Conservation (phyloP, 1,140 invertebrate species). For the Tetramorium alpestre region DNA sequence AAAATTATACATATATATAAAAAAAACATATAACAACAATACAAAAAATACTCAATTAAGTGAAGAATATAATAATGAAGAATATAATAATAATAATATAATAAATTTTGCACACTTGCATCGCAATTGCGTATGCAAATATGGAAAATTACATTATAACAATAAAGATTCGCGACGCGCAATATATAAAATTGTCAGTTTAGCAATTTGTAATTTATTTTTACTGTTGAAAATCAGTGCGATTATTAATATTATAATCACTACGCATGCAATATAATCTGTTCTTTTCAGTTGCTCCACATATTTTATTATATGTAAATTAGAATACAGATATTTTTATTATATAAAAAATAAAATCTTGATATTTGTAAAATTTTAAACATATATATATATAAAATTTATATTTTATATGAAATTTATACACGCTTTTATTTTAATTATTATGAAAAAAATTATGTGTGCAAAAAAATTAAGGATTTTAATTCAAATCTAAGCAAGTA, state of each 20-base stretch:
- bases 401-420: not conserved
- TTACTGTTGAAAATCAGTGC: not conserved
- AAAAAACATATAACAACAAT: not conserved
- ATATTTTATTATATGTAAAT: constrained; percentile 5
- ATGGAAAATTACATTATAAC: not conserved
- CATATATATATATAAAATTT: not conserved
- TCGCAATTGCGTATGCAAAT: not conserved
- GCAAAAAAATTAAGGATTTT: not conserved
- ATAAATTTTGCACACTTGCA: not conserved
- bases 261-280: not conserved
- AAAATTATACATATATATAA: not conserved
- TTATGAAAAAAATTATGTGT: not conserved
- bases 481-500: not conserved
- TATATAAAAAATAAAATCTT: constrained; percentile 5
- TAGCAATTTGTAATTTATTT: not conserved
- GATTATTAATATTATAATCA: not conserved
- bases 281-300: not conserved
- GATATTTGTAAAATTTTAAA: not conserved
- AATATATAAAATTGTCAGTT: not conserved
- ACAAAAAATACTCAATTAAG: not conserved
- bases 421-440: not conserved
- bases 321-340: not conserved
- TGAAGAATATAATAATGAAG: not conserved
- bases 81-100: not conserved
- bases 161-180: not conserved